Percentiles rank a stretch among this genome's conserved stretches.
Evolutionary conservation across 2,113 vertebrate species (phyloP).

Genomic region (Hippocampus zosterae): DNA sequence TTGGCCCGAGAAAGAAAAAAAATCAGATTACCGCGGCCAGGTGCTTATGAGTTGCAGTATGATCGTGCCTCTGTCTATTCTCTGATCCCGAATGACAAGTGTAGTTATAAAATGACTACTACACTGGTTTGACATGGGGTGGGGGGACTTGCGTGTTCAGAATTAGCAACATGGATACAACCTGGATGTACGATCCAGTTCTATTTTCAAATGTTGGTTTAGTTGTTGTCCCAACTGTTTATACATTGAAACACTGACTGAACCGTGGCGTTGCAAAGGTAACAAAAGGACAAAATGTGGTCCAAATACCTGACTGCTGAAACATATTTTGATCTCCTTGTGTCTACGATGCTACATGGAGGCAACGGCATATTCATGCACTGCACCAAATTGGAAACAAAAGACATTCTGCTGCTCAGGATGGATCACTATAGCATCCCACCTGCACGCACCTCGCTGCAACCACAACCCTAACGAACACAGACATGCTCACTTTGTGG

Average conservation of each 20-base stretch:
- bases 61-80: slow-evolving; percentile 41
- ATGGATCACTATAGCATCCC: slow-evolving; percentile 59
- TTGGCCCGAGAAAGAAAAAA: slow-evolving; percentile 41
- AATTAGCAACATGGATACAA: not conserved
- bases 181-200: not conserved
- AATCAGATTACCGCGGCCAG: slow-evolving; percentile 68
- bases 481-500: not conserved
- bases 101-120: slow-evolving; percentile 40
- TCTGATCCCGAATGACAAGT: slow-evolving; percentile 35
- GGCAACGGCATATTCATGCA: slow-evolving; percentile 65
- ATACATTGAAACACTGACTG: not conserved
- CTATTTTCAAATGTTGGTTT: not conserved
- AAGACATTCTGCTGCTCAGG: slow-evolving; percentile 60
- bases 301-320: slow-evolving; percentile 27
- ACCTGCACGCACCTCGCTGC: slow-evolving; percentile 39
- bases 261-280: not conserved
- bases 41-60: slow-evolving; percentile 60
- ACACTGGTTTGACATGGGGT: slow-evolving; percentile 12
- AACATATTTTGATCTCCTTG: slow-evolving; percentile 6
- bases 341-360: slow-evolving; percentile 37
- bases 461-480: slow-evolving; percentile 15
- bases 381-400: slow-evolving; percentile 72
- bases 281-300: slow-evolving; percentile 22
- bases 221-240: not conserved
- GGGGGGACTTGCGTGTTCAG: not conserved